phyloP scores from a whole-genome alignment of 2,113 vertebrate species.

The Ranitomeya variabilis region DNA sequence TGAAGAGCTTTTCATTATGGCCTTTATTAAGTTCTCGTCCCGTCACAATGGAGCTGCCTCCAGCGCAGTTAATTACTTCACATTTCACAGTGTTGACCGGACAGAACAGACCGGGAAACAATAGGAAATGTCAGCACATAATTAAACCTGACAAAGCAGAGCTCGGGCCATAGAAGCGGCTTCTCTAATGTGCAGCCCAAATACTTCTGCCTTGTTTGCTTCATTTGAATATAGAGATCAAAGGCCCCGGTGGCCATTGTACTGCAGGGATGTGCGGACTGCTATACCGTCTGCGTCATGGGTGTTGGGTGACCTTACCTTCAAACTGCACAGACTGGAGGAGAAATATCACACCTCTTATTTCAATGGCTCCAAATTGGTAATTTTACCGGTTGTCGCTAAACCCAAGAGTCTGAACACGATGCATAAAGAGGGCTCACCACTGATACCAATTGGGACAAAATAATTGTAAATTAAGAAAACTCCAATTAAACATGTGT shows the following conservation, averaged over 20 bases:
- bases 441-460: no score
- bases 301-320: not conserved
- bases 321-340: not conserved
- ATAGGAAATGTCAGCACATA: slow-evolving; percentile 40
- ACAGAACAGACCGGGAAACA: slow-evolving; percentile 16
- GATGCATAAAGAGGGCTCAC: no score
- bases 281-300: not conserved
- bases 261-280: not conserved
- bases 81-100: slow-evolving; percentile 33
- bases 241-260: not conserved
- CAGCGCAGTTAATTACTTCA: slow-evolving; percentile 44
- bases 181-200: slow-evolving; percentile 44
- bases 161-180: not conserved
- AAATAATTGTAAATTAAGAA: no score
- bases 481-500: no score
- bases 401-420: no score
- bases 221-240: slow-evolving; percentile 15
- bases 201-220: slow-evolving; percentile 17
- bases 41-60: slow-evolving; percentile 35
- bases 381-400: not conserved
- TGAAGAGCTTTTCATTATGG: slow-evolving; percentile 31
- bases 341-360: not conserved
- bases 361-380: not conserved
- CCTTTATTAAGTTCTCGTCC: slow-evolving; percentile 14
- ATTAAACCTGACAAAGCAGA: slow-evolving; percentile 50